Percentiles rank a stretch among this genome's conserved stretches.
Evolutionary conservation across 2,888 invertebrate species (phyloP).

Genomic region (Exephanes ischioxanthus): DNA sequence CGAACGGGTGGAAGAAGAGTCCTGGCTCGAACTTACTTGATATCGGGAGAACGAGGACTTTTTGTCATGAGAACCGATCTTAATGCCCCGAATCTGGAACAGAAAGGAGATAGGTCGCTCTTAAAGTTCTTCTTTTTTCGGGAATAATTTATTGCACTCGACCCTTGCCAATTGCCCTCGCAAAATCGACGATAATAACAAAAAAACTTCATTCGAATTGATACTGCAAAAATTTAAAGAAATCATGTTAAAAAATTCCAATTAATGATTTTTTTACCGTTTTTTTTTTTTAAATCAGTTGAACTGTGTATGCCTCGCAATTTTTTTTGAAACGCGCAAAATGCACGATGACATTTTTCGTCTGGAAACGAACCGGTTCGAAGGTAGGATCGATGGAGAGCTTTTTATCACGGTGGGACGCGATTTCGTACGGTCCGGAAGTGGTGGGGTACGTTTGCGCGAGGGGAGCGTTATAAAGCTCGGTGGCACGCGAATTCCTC

Average conservation of each 20-base stretch:
- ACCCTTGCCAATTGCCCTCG: neutral
- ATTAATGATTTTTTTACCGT: too few relatives aligned
- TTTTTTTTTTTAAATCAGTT: too few relatives aligned
- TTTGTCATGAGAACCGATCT: constrained; percentile 71
- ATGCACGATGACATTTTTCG: neutral
- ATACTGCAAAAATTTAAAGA: too few relatives aligned
- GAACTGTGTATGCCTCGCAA: too few relatives aligned
- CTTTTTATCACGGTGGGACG: constrained; percentile 1
- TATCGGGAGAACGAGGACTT: constrained; percentile 66
- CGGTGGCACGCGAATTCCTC: constrained; percentile 61
- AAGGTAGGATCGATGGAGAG: constrained; percentile 32
- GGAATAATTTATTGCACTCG: neutral
- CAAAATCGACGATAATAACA: neutral
- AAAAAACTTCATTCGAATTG: neutral
- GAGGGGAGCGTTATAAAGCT: constrained; percentile 20
- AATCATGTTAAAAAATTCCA: too few relatives aligned
- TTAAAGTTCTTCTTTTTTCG: neutral
- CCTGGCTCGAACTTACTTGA: constrained; percentile 71
- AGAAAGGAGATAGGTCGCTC: constrained; percentile 52
- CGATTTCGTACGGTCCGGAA: constrained; percentile 18
- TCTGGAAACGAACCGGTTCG: neutral
- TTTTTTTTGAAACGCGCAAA: neutral
- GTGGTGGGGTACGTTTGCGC: constrained; percentile 10
- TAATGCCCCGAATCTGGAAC: constrained; percentile 69
- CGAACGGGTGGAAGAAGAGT: neutral